Conservation (phyloP, 92 coral and sea anemone genomes). For the Epizoanthus fatuus region DNA sequence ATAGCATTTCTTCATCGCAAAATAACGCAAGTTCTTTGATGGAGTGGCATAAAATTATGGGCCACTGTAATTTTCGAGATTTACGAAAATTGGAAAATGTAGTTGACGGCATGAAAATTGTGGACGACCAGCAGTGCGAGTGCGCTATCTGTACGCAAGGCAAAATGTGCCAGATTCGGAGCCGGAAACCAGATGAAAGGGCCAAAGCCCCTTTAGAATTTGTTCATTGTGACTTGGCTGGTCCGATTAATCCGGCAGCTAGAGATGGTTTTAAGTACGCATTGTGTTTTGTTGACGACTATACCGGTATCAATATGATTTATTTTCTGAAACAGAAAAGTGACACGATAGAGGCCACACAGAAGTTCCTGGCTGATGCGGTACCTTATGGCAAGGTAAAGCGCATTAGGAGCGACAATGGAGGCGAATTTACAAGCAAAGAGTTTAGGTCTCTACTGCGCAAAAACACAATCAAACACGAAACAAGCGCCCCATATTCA, state of each 20-base stretch:
- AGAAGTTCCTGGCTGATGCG: constrained; percentile 22
- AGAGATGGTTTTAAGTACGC: constrained; percentile 50
- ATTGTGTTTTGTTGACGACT: background rate
- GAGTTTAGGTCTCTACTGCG: constrained; percentile 22
- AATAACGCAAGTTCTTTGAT: constrained; percentile 41
- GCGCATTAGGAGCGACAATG: constrained; percentile 45
- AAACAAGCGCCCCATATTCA: constrained; percentile 33
- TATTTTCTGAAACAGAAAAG: too few species aligned
- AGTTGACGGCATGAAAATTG: constrained; percentile 45
- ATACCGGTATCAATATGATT: too few species aligned
- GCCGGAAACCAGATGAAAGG: constrained; percentile 1
- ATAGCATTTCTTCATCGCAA: constrained; percentile 26
- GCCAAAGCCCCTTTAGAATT: constrained; percentile 32
- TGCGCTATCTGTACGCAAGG: constrained; percentile 45
- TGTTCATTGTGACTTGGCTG: constrained; percentile 64
- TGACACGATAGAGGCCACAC: background rate
- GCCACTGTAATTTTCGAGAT: constrained; percentile 46
- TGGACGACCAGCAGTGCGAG: constrained; percentile 36
- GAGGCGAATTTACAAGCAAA: constrained; percentile 38
- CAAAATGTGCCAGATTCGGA: background rate
- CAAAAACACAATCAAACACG: constrained; percentile 26
- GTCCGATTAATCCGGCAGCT: constrained; percentile 47
- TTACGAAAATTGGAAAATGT: constrained; percentile 45
- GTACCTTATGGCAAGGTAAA: constrained; percentile 41
- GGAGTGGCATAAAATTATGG: constrained; percentile 53